Evolutionary conservation across 2,113 vertebrate genomes (phyloP).

Genomic region (Phrynosoma blainvillii): DNA sequence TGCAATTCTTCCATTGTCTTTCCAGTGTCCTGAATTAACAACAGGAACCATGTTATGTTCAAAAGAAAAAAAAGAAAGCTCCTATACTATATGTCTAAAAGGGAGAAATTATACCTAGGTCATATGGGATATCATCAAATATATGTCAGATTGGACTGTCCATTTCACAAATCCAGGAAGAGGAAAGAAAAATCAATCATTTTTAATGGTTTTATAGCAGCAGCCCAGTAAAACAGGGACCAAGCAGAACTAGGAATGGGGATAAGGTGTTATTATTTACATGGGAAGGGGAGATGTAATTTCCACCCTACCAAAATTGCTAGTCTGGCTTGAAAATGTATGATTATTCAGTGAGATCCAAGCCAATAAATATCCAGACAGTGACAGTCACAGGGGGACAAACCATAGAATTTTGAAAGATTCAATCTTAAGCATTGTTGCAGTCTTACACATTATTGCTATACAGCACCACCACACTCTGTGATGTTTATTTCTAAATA

Average conservation of each 20-base stretch:
- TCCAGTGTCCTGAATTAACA: constrained; percentile 55
- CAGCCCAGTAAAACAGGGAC: background rate
- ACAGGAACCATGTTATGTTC: constrained; percentile 19
- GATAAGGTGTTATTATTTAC: background rate
- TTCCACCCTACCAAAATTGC: background rate
- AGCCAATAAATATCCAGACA: background rate
- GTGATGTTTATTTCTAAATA: background rate
- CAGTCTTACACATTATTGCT: background rate
- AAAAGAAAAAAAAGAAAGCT: background rate
- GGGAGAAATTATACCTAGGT: background rate
- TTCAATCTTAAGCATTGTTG: background rate
- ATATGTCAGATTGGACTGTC: background rate
- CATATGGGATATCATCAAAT: background rate
- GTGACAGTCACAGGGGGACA: background rate
- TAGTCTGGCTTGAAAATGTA: background rate
- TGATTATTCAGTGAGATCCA: background rate
- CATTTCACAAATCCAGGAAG: background rate
- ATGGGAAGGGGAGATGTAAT: background rate
- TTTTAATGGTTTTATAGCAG: background rate
- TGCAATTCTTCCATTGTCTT: constrained; percentile 58
- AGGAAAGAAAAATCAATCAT: background rate
- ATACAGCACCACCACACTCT: background rate
- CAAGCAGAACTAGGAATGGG: background rate
- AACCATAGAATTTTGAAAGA: background rate
- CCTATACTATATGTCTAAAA: background rate